These are phyloP conservation scores for Rhagoletis pomonella DNA, from an alignment of 1,140 invertebrate genomes.

Conservation along the genomic window DNA sequence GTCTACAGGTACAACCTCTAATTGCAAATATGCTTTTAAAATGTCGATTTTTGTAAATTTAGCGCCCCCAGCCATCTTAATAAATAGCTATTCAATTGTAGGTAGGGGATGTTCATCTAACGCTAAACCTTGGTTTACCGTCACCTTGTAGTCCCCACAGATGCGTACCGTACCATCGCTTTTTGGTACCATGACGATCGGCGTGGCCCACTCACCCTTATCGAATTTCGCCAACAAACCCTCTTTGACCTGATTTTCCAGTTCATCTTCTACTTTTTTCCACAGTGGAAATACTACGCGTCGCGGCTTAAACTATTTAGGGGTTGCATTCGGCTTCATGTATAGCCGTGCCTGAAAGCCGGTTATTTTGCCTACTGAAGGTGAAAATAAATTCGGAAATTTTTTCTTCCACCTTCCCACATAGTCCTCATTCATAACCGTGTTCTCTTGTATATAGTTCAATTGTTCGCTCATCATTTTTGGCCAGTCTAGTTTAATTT, in stretches of 20 bases:
- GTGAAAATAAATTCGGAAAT: slow-evolving; percentile 44
- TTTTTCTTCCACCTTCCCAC: no score
- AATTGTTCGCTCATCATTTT: no score
- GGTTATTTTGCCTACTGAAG: not conserved
- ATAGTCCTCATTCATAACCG: no score
- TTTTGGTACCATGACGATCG: no score
- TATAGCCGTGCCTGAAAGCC: no score
- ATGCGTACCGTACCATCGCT: no score
- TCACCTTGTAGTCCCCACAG: no score
- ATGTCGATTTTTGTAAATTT: slow-evolving; percentile 62
- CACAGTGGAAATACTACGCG: slow-evolving; percentile 50
- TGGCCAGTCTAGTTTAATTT: no score
- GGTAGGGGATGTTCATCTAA: slow-evolving; percentile 26
- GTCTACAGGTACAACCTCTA: slow-evolving; percentile 59
- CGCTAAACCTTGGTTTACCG: no score
- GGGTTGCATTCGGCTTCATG: no score
- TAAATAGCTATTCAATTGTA: not conserved
- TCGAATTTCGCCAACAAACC: slow-evolving; percentile 49
- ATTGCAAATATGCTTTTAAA: slow-evolving; percentile 60
- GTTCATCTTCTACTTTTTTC: slow-evolving; percentile 64
- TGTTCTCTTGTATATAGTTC: no score
- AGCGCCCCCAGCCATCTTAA: not conserved
- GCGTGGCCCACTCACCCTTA: slow-evolving; percentile 73
- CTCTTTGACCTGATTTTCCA: slow-evolving; percentile 66
- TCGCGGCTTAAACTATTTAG: not conserved